Evolutionary conservation across 2,888 invertebrate species (phyloP).

Genomic region (Leptopilina syphax): DNA sequence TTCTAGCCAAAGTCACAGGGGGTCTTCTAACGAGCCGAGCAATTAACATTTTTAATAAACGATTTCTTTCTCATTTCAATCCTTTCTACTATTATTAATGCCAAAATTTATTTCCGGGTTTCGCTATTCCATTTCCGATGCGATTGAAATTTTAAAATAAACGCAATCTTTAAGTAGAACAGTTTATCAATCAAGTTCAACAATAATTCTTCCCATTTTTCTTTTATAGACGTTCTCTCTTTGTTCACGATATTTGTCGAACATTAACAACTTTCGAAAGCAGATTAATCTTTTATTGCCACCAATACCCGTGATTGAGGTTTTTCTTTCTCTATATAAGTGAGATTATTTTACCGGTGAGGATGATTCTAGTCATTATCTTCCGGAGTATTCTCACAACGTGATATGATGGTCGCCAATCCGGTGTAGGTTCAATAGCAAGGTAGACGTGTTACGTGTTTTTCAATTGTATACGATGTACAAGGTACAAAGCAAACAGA

Average conservation of each 20-base stretch:
- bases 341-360: slow-evolving; percentile 26
- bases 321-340: background rate
- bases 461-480: slow-evolving; percentile 49
- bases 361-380: slow-evolving; percentile 37
- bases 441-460: slow-evolving; percentile 34
- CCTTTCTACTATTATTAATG: slow-evolving; percentile 51
- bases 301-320: slow-evolving; percentile 29
- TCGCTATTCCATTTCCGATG: slow-evolving; percentile 22
- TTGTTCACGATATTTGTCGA: slow-evolving; percentile 6
- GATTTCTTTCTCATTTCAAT: slow-evolving; percentile 55
- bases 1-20: slow-evolving; percentile 72
- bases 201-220: background rate
- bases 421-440: slow-evolving; percentile 29
- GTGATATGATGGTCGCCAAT: slow-evolving; percentile 11
- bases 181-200: slow-evolving; percentile 13
- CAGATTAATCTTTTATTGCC: slow-evolving; percentile 34
- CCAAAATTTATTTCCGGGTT: slow-evolving; percentile 58
- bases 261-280: slow-evolving; percentile 35
- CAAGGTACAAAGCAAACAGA: slow-evolving; percentile 64
- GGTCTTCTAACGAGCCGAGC: slow-evolving; percentile 75
- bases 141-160: background rate
- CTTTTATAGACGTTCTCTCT: background rate
- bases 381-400: slow-evolving; percentile 10
- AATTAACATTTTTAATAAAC: slow-evolving; percentile 76
- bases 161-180: background rate